Percentiles rank a stretch among this genome's conserved stretches.
Conservation (phyloP, 2,797 vertebrate genomes). For the Chanos chanos region DNA sequence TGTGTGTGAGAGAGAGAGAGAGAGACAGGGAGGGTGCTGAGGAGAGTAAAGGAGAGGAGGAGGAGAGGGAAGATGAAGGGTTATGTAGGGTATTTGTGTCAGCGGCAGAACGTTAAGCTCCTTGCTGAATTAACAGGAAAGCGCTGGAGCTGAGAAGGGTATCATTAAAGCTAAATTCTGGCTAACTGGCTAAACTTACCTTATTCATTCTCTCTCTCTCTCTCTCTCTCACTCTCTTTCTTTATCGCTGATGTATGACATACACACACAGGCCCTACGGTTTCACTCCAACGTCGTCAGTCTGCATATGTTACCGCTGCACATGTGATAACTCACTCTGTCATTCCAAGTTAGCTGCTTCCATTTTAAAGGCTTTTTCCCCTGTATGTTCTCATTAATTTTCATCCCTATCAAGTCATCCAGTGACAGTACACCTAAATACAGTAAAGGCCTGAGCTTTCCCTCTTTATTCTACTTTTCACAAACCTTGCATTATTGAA, state of each 20-base stretch:
- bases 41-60: not conserved
- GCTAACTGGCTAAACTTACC: not conserved
- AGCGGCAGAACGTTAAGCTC: not conserved
- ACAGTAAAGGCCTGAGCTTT: not conserved
- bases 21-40: not conserved
- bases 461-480: not conserved
- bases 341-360: too few relatives aligned
- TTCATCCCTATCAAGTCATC: too few relatives aligned
- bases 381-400: too few relatives aligned
- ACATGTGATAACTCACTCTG: too few relatives aligned
- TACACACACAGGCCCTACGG: too few relatives aligned
- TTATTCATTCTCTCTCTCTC: not conserved
- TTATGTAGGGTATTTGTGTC: not conserved
- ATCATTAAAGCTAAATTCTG: too few relatives aligned
- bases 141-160: too few relatives aligned
- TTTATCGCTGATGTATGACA: not conserved
- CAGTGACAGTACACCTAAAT: too few relatives aligned
- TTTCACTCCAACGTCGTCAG: too few relatives aligned
- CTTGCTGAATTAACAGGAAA: not conserved
- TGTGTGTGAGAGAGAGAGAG: not conserved
- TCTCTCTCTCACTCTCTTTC: not conserved
- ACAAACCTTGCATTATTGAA: conserved; percentile 12
- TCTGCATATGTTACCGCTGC: too few relatives aligned
- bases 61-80: not conserved
- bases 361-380: too few relatives aligned